phyloP scores from a whole-genome alignment of 2,113 vertebrate genomes.

The Nannobrachium achirus region DNA sequence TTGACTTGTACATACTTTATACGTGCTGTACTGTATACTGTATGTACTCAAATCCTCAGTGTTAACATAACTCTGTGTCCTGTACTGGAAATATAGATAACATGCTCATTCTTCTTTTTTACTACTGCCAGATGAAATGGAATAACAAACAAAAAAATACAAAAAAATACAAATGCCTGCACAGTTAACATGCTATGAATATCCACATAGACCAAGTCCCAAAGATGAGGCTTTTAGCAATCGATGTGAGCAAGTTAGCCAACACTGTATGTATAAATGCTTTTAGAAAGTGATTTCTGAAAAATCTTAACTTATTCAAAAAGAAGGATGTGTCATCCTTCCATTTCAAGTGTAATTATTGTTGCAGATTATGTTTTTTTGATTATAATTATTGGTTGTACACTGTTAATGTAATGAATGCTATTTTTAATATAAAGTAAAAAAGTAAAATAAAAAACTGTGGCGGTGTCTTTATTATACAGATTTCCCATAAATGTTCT shows the following conservation, averaged over 20 bases:
- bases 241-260: constrained; percentile 61
- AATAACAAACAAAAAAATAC: constrained; percentile 39
- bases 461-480: neutral
- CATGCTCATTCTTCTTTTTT: constrained; percentile 47
- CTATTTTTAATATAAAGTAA: constrained; percentile 84
- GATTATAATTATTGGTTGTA: constrained; percentile 75
- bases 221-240: constrained; percentile 58
- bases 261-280: constrained; percentile 69
- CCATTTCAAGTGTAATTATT: constrained; percentile 77
- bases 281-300: constrained; percentile 54
- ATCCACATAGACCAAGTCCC: constrained; percentile 57
- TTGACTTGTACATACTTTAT: too few relatives aligned
- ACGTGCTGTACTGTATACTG: constrained; percentile 52
- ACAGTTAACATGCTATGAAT: constrained; percentile 58
- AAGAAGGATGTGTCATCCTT: constrained; percentile 50
- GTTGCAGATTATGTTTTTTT: constrained; percentile 52
- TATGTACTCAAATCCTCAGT: too few relatives aligned
- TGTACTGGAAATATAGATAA: constrained; percentile 63
- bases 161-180: constrained; percentile 50
- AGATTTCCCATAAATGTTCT: neutral
- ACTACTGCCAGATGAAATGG: constrained; percentile 60
- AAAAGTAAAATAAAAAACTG: constrained; percentile 63
- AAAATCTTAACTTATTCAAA: constrained; percentile 82
- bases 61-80: neutral
- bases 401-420: constrained; percentile 79